Evolutionary conservation across 2,888 invertebrate species (phyloP).

Genomic region (Hedya salicella): DNA sequence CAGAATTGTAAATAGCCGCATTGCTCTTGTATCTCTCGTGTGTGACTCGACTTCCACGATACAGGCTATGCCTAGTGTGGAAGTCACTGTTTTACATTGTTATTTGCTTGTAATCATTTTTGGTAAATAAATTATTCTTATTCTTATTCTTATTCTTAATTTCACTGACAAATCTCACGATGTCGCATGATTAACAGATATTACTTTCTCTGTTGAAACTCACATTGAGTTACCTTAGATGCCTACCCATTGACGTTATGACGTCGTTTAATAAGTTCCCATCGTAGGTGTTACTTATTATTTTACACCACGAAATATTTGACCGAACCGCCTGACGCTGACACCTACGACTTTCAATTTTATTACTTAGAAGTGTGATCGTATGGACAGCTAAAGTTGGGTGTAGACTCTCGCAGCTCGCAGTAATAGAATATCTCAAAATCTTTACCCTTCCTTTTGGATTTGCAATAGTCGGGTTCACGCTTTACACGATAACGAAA

Average conservation of each 20-base stretch:
- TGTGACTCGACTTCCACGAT: no score
- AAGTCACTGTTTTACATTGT: no score
- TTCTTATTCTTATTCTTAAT: no score
- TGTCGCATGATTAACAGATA: constrained; percentile 7
- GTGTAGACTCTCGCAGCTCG: background rate
- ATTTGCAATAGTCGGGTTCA: no score
- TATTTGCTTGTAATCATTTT: no score
- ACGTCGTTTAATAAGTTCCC: constrained; percentile 20
- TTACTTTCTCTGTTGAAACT: constrained; percentile 22
- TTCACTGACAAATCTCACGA: constrained; percentile 22
- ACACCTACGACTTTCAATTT: constrained; percentile 38
- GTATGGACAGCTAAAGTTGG: constrained; percentile 35
- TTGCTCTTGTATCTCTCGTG: no score
- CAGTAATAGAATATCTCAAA: background rate
- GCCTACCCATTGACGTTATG: constrained; percentile 22
- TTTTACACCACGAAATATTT: constrained; percentile 39
- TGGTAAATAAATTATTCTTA: no score
- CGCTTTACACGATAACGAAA: no score
- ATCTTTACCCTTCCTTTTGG: no score
- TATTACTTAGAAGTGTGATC: constrained; percentile 44
- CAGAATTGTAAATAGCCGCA: no score
- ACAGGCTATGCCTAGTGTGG: no score
- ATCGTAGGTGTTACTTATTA: constrained; percentile 41
- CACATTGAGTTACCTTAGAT: constrained; percentile 2
- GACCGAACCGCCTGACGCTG: constrained; percentile 25